Conservation (phyloP, 2,888 invertebrate species). For the Trichogramma evanescens region DNA sequence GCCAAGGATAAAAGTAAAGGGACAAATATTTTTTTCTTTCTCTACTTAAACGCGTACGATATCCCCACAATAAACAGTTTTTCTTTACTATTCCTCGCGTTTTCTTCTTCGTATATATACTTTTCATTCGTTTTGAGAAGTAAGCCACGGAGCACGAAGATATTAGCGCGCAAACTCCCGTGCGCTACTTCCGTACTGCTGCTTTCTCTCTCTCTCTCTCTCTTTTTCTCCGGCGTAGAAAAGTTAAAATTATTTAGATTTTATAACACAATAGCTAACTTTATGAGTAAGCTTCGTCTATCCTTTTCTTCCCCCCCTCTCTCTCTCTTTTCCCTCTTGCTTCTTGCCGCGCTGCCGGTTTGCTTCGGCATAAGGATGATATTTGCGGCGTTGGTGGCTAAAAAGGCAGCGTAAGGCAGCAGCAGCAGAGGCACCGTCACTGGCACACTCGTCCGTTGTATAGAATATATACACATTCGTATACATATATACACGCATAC, state of each 20-base stretch:
- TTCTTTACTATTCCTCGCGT: background rate
- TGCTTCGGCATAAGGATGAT: background rate
- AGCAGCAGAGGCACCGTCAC: too few species aligned
- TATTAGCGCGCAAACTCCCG: background rate
- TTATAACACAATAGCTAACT: constrained; percentile 45
- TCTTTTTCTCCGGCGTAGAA: constrained; percentile 14
- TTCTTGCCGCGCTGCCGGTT: background rate
- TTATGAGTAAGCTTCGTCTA: constrained; percentile 33
- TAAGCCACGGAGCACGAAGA: background rate
- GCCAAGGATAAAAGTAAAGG: too few species aligned
- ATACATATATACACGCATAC: too few species aligned
- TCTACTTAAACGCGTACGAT: too few species aligned
- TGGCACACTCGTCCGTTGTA: too few species aligned
- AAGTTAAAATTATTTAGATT: constrained; percentile 46
- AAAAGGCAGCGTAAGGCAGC: too few species aligned
- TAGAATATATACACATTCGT: too few species aligned
- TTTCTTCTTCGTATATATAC: background rate
- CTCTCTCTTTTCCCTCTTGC: constrained; percentile 7
- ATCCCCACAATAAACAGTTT: too few species aligned
- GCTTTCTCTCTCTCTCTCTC: constrained; percentile 13
- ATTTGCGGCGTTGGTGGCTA: too few species aligned
- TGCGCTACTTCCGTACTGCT: constrained; percentile 3
- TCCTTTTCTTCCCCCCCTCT: constrained; percentile 21
- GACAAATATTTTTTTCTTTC: too few species aligned
- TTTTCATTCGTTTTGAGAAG: too few species aligned